Base-by-base conservation (phyloP, 2,888 invertebrate genomes). In the Hirtodrosophila confusa region DNA sequence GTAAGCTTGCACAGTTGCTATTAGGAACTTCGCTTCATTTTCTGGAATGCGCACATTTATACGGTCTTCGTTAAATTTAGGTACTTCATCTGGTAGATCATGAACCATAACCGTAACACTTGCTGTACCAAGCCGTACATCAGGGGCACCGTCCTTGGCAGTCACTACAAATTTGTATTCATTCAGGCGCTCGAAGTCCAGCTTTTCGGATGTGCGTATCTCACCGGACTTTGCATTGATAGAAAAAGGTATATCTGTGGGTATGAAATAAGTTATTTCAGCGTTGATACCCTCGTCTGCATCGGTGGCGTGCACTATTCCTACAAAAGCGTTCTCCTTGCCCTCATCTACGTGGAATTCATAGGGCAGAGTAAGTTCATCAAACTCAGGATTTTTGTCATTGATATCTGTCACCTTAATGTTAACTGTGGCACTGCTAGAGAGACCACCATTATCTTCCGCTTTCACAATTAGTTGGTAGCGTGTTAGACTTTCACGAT, bases 361-460 rank as follows among this genome's bases (percentile, higher is more conserved):
- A 85, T 97, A 97, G 0, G 96, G 96, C 70, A 95, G 93, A 17
- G 93, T 94, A 0, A 89, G 88, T 53, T 94, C 93, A n/a, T 96
- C 94, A 87, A 97, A 98, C 88, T 96, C 96, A 0, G 97, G 97
- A 90, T 97, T 97, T 86, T 97, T 97, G 88, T 98, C 97, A 89
- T 97, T 97, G 68, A 97, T 96, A 84, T 98, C 98, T 0, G 97
- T 96, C 1, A 98, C 96, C 89, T 95, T 95, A 57, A 98, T 96
- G 84, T 97, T 97, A 0, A 97, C 96, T 0, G 96, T 96, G 0
- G 96, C 95, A 1, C 95, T 96, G 80, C 95, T 96, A 0, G 95
- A 94, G 36, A 97, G 91, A 43, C 95, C 96, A 1, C 97, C 97
- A 24, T 95, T 95, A 89, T 97, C 97, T 91, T 97, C 97, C 0